Percentiles rank a stretch among this genome's conserved stretches.
Conservation (phyloP, 2,113 vertebrate species). For the Apaloderma vittatum region DNA sequence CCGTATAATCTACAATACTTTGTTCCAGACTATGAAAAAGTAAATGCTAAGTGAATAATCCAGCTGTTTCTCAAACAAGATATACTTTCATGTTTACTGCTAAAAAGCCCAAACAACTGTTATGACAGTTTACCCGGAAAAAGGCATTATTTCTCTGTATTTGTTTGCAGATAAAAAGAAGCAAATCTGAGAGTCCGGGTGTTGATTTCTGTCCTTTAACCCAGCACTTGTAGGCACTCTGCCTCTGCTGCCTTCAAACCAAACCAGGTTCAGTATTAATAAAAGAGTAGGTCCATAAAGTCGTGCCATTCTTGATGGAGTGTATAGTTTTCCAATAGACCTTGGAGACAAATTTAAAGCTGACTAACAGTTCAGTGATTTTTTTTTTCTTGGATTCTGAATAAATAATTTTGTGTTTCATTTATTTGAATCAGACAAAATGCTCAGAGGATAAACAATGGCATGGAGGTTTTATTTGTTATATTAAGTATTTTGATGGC, state of each 20-base stretch:
- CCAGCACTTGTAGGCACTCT: neutral
- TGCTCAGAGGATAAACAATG: neutral
- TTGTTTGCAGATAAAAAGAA: neutral
- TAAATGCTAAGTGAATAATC: neutral
- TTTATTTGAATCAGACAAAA: constrained; percentile 7
- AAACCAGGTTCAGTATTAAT: neutral
- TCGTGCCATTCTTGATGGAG: neutral
- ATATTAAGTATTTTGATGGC: neutral
- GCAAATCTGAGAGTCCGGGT: neutral
- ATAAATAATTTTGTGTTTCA: neutral
- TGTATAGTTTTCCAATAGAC: constrained; percentile 24
- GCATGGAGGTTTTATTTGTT: neutral
- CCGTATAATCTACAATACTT: neutral
- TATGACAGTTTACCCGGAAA: neutral
- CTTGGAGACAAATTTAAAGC: neutral
- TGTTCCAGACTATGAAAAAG: neutral
- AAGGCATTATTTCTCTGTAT: neutral
- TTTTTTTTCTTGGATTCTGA: neutral
- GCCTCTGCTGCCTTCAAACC: neutral
- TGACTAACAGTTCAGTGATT: neutral
- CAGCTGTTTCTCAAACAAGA: neutral
- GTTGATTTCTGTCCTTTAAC: neutral
- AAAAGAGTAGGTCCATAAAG: constrained; percentile 13
- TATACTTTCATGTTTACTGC: neutral
- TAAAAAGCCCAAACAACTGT: neutral